A percentile compares a stretch with the other conserved stretches of the same genome.
Evolutionary conservation across 2,113 vertebrate genomes (phyloP).

Genomic region (Hymenochirus boettgeri): DNA sequence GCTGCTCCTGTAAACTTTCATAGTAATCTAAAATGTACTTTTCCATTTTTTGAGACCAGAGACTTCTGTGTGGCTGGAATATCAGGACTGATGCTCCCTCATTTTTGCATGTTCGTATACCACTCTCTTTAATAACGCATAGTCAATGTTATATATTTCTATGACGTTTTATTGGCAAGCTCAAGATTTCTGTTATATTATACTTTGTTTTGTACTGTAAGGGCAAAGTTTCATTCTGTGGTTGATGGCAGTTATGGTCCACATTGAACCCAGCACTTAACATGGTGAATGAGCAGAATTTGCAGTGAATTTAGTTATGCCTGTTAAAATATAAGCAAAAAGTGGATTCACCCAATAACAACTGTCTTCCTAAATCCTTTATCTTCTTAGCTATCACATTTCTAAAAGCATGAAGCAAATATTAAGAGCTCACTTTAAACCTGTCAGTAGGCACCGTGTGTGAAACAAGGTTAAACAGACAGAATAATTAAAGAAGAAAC

Average conservation of each 20-base stretch:
- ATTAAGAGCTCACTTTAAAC: constrained; percentile 13
- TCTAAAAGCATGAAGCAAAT: constrained; percentile 13
- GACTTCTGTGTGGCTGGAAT: too few relatives aligned
- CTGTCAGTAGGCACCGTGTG: constrained; percentile 12
- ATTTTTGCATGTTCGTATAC: too few relatives aligned
- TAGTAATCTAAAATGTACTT: too few relatives aligned
- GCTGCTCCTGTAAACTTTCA: too few relatives aligned
- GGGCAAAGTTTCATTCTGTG: neutral
- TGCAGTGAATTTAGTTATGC: constrained; percentile 9
- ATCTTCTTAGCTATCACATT: constrained; percentile 7
- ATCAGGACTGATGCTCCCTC: too few relatives aligned
- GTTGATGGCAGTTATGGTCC: neutral
- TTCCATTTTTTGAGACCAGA: too few relatives aligned
- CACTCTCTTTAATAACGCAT: too few relatives aligned
- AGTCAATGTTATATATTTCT: too few relatives aligned
- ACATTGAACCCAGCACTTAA: constrained; percentile 2
- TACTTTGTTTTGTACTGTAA: too few relatives aligned
- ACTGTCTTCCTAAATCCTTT: neutral
- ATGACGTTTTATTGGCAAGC: too few relatives aligned
- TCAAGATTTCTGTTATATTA: too few relatives aligned
- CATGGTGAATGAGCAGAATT: neutral
- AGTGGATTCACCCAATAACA: constrained; percentile 11
- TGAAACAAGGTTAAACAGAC: constrained; percentile 23
- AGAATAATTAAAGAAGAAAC: neutral
- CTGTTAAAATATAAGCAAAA: constrained; percentile 14